These are phyloP conservation scores for Lophotis ruficrista DNA, from an alignment of 2,113 vertebrate species.

Conservation along the genomic window DNA sequence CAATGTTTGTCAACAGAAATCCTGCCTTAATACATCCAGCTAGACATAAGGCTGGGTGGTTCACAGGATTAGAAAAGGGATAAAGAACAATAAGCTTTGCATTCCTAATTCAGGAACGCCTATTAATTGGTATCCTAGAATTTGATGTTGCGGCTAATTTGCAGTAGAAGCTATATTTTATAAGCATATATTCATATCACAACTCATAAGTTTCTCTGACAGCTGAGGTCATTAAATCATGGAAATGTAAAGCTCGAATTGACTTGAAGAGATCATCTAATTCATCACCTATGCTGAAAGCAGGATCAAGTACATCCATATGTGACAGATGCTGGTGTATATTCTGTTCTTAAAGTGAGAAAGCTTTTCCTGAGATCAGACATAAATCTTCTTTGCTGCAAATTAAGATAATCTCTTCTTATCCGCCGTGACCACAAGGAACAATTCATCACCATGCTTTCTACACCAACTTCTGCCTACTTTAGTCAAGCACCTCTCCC, in stretches of 20 bases:
- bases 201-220: background rate
- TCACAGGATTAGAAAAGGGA: background rate
- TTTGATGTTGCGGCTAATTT: background rate
- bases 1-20: background rate
- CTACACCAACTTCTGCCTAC: background rate
- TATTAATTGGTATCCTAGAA: background rate
- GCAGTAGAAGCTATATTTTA: background rate
- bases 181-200: background rate
- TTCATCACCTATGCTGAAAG: background rate
- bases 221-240: background rate
- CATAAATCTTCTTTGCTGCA: constrained; percentile 11
- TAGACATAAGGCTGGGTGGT: background rate
- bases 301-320: background rate
- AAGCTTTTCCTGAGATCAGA: background rate
- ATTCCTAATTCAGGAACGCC: background rate
- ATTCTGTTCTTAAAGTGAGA: background rate
- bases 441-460: rapidly evolving
- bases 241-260: background rate
- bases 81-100: background rate
- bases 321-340: constrained; percentile 17
- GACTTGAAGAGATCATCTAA: constrained; percentile 5
- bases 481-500: background rate
- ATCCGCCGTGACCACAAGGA: background rate
- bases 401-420: background rate
- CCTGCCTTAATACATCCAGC: background rate